Percentiles rank a stretch among this genome's conserved stretches.
Evolutionary conservation across 2,888 invertebrate genomes (phyloP).

Genomic region (Rhaphigaster nebulosa): DNA sequence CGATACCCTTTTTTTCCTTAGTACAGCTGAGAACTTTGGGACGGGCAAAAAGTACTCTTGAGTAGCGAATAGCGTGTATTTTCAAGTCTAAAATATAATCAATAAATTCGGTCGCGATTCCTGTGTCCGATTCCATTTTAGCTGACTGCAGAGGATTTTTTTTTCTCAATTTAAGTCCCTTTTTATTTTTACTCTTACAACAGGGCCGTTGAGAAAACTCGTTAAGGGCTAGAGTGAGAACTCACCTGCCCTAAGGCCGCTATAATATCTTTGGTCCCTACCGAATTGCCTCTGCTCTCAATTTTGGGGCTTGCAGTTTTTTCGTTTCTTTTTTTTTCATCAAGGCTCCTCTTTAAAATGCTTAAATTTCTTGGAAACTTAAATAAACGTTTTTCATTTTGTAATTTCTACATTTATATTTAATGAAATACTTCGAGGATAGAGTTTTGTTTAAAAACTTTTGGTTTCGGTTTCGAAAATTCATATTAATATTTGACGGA

Average conservation of each 20-base stretch:
- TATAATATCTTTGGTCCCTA: constrained; percentile 11
- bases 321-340: constrained; percentile 16
- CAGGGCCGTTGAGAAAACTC: constrained; percentile 37
- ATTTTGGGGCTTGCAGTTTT: background rate
- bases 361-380: background rate
- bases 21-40: background rate
- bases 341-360: background rate
- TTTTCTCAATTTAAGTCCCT: background rate
- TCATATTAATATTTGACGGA: too few relatives aligned
- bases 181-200: constrained; percentile 21
- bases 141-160: background rate
- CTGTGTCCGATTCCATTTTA: background rate
- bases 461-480: too few relatives aligned
- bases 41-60: background rate
- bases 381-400: background rate
- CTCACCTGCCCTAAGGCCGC: constrained; percentile 22
- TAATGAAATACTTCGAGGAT: background rate
- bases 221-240: background rate
- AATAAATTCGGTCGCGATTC: background rate
- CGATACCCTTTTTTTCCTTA: background rate
- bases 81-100: background rate
- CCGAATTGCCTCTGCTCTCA: constrained; percentile 6
- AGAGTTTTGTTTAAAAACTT: too few relatives aligned
- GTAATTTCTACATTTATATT: background rate
- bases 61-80: too few relatives aligned